Percentiles rank a stretch among this genome's conserved stretches.
Evolutionary conservation across 2,797 vertebrate genomes (phyloP).

Genomic region (Prionace glauca): DNA sequence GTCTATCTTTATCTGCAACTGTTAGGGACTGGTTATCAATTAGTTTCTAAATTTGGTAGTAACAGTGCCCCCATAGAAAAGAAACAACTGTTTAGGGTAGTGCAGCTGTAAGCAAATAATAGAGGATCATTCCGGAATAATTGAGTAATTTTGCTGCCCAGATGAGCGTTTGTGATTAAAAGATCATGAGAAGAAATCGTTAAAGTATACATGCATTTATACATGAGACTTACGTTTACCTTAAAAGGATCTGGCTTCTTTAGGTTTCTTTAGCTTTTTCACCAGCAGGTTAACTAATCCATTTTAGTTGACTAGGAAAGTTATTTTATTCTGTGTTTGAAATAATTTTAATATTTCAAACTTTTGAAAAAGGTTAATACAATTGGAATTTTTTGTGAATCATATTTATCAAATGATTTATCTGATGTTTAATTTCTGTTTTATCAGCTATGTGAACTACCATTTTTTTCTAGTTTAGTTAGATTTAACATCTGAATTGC

Average conservation of each 20-base stretch:
- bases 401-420: background rate
- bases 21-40: background rate
- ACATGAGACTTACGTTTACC: background rate
- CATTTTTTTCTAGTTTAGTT: background rate
- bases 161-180: background rate
- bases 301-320: background rate
- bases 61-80: background rate
- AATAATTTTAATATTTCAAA: background rate
- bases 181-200: background rate
- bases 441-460: background rate
- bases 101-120: background rate
- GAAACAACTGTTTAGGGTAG: background rate
- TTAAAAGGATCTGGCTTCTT: background rate
- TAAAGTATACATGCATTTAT: constrained; percentile 2
- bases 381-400: background rate
- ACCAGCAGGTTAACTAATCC: background rate
- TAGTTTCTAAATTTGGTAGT: background rate
- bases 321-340: background rate
- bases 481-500: background rate
- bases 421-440: background rate
- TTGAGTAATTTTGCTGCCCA: background rate
- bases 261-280: background rate
- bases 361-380: background rate
- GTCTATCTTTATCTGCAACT: background rate
- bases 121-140: background rate